These are phyloP conservation scores for Myxocyprinus asiaticus DNA, from an alignment of 2,113 vertebrate genomes.

Conservation along the genomic window DNA sequence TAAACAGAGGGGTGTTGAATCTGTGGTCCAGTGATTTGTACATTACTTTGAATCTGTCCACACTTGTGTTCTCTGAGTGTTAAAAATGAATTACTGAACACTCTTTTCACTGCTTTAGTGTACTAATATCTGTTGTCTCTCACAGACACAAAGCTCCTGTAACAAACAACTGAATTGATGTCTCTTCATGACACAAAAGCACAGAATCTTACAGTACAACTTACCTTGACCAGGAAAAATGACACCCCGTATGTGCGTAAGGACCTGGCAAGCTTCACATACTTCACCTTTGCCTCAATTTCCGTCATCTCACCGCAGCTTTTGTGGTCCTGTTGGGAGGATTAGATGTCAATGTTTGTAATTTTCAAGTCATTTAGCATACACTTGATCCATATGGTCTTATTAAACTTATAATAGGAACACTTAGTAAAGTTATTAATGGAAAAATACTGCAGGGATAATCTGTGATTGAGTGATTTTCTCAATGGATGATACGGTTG, in stretches of 20 bases:
- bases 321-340: slow-evolving; percentile 86
- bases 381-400: too few relatives aligned
- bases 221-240: slow-evolving; percentile 97
- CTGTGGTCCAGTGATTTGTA: not conserved
- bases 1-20: not conserved
- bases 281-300: slow-evolving; percentile 98
- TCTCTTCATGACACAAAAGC: not conserved
- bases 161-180: not conserved
- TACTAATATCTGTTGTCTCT: not conserved
- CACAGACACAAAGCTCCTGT: too few relatives aligned
- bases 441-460: too few relatives aligned
- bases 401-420: too few relatives aligned
- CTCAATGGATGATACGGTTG: too few relatives aligned
- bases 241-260: slow-evolving; percentile 94
- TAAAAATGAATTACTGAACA: slow-evolving; percentile 71
- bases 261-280: slow-evolving; percentile 94
- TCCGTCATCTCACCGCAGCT: slow-evolving; percentile 95
- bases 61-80: slow-evolving; percentile 43
- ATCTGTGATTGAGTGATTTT: too few relatives aligned
- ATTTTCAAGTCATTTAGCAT: too few relatives aligned
- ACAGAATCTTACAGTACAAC: not conserved
- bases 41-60: not conserved
- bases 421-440: too few relatives aligned
- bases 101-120: slow-evolving; percentile 59
- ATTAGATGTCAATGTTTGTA: slow-evolving; percentile 22